These are phyloP conservation scores for Scaptomyza graminum DNA, from an alignment of 1,140 invertebrate species.

Conservation along the genomic window DNA sequence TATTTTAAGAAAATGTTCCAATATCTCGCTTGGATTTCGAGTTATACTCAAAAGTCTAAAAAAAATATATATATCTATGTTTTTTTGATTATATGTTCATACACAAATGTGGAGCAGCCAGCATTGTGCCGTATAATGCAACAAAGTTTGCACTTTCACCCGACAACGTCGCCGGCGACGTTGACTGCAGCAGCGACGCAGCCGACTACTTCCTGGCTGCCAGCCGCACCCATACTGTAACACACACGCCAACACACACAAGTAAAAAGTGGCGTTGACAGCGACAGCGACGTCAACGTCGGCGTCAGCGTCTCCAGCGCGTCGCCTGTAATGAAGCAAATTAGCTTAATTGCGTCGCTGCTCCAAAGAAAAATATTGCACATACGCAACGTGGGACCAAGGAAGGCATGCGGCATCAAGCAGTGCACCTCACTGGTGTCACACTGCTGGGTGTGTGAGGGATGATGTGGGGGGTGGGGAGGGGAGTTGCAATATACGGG, in stretches of 20 bases:
- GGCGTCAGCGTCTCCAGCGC: neutral
- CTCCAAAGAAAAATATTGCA: slow-evolving; percentile 51
- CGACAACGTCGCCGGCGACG: slow-evolving; percentile 10
- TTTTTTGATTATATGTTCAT: neutral
- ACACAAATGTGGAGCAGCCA: slow-evolving; percentile 5
- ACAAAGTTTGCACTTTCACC: slow-evolving; percentile 60
- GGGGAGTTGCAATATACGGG: neutral
- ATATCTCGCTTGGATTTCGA: too few relatives aligned
- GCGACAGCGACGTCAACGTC: too few relatives aligned
- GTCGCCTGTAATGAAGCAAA: slow-evolving; percentile 59
- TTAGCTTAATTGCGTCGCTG: slow-evolving; percentile 63
- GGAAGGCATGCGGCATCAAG: slow-evolving; percentile 5
- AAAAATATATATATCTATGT: too few relatives aligned
- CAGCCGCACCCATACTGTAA: slow-evolving; percentile 13
- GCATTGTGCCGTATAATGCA: slow-evolving; percentile 43
- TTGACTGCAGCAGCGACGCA: slow-evolving; percentile 16
- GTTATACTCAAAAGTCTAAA: too few relatives aligned
- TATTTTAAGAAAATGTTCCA: too few relatives aligned
- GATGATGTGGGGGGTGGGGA: too few relatives aligned
- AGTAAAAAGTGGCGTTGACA: neutral
- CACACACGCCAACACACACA: slow-evolving; percentile 8
- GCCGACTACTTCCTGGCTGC: slow-evolving; percentile 52
- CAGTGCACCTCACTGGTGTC: neutral
- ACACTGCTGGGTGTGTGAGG: neutral
- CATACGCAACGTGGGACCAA: slow-evolving; percentile 41